Evolutionary conservation across 2,888 invertebrate genomes (phyloP).

Genomic region (Caenorhabditis afra): DNA sequence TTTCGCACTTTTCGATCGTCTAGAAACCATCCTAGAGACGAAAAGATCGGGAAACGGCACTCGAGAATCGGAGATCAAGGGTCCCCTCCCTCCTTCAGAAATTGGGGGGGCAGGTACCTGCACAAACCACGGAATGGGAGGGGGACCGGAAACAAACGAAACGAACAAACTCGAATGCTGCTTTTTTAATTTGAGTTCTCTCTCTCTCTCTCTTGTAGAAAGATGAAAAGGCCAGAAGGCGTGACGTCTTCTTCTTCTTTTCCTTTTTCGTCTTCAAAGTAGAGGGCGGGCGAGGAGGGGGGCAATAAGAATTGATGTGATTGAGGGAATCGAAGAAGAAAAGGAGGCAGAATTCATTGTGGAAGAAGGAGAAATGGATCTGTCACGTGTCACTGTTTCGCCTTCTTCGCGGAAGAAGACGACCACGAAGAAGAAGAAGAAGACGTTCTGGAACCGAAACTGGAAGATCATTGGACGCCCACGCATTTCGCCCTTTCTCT

Average conservation of each 20-base stretch:
- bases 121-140: constrained; percentile 12
- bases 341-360: too few species aligned
- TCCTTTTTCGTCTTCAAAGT: too few species aligned
- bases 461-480: constrained; percentile 38
- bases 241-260: constrained; percentile 22
- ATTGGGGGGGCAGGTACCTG: neutral
- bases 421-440: too few species aligned
- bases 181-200: constrained; percentile 5
- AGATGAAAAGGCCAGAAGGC: constrained; percentile 15
- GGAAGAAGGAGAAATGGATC: constrained; percentile 10
- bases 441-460: constrained; percentile 47
- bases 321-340: constrained; percentile 15
- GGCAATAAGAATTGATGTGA: constrained; percentile 59
- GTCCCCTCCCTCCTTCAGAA: neutral
- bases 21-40: neutral
- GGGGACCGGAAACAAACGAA: constrained; percentile 7
- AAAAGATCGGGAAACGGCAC: neutral
- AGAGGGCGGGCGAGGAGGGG: neutral
- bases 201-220: too few species aligned
- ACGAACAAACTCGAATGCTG: constrained; percentile 17
- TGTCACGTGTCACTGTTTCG: constrained; percentile 34
- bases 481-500: too few species aligned
- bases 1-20: neutral
- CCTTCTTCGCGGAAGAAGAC: too few species aligned
- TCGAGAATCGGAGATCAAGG: neutral